Conservation (phyloP, 1,140 invertebrate genomes). For the Cylas formicarius region DNA sequence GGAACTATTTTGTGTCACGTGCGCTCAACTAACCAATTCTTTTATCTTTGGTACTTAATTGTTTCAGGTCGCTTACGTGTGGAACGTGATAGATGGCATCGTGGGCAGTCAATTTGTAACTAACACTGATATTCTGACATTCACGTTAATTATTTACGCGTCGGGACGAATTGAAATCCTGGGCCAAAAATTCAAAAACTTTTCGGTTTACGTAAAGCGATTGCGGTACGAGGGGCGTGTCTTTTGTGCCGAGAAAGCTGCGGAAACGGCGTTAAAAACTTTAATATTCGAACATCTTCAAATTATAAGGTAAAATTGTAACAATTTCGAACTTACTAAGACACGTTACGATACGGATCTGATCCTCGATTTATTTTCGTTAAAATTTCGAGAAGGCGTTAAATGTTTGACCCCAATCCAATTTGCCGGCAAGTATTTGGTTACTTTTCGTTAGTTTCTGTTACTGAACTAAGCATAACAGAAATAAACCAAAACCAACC, state of each 20-base stretch:
- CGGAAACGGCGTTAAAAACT: not conserved
- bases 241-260: not conserved
- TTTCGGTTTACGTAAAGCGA: not conserved
- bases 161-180: conserved; percentile 13
- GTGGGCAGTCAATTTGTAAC: conserved; percentile 16
- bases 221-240: not conserved
- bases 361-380: too few species aligned
- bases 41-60: not conserved
- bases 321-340: too few species aligned
- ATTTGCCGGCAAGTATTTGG: too few species aligned
- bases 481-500: too few species aligned
- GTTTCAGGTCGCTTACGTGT: conserved; percentile 17
- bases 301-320: conserved; percentile 11
- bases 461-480: too few species aligned
- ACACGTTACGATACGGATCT: too few species aligned
- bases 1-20: not conserved
- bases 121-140: conserved; percentile 18
- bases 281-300: conserved; percentile 15
- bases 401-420: too few species aligned
- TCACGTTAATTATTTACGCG: conserved; percentile 16
- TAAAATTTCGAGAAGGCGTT: too few species aligned
- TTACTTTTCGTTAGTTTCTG: too few species aligned
- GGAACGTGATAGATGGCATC: conserved; percentile 17
- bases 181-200: conserved; percentile 9
- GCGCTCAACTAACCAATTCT: too few species aligned